Evolutionary conservation across 2,113 vertebrate genomes (phyloP), one percentile per base, ranked within the genome.

Genomic region (Xiphias gladius): DNA sequence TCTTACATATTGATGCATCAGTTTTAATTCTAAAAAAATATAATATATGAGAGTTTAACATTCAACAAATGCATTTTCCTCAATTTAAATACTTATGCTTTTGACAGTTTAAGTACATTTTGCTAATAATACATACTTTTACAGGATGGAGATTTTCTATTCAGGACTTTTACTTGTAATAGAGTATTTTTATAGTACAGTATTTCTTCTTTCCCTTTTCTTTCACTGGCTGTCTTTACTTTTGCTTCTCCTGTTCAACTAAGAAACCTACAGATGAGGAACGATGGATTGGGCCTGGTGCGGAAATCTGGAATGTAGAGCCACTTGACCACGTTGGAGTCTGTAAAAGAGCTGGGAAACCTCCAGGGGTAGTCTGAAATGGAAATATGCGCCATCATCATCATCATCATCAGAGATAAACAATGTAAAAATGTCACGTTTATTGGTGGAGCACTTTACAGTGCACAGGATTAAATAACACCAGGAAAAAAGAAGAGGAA

Each of bases 251-350:
- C 59, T 20, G 3, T 61, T 67, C 20, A 28, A 55, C 24, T 14
- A n/a, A 5, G n/a, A 19, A 41, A 85, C 86, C n/a, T 95, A 99
- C 98, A 99, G 86, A 98, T 93, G 61, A 99, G 98, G 81, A 99
- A 99, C 58, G 95, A 87, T 0, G 98, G 93, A 84, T 96, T 97
- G 68, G 98, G 98, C 32, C 79, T 94, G 77, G 95, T 96, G 80
- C 91, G 95, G 94, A 99, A 99, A 80, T 99, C 98, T 35, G 98
- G 98, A 80, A 99, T 95, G 82, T 98, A 99, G 58, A 99, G 94
- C 98, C 98, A 99, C 91, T 98, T 99, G 91, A 99, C 96, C 91
- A 99, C 96, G 26, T 99, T 98, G 85, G 97, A 97, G 55, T 97
- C 96, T 83, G 98, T 97, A 41, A 82, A 92, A 76, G 96, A 96